Percentiles rank a stretch among this genome's conserved stretches.
These are phyloP conservation scores for Bolborhynchus lineola DNA, from an alignment of 2,113 vertebrate genomes.

Conservation along the genomic window DNA sequence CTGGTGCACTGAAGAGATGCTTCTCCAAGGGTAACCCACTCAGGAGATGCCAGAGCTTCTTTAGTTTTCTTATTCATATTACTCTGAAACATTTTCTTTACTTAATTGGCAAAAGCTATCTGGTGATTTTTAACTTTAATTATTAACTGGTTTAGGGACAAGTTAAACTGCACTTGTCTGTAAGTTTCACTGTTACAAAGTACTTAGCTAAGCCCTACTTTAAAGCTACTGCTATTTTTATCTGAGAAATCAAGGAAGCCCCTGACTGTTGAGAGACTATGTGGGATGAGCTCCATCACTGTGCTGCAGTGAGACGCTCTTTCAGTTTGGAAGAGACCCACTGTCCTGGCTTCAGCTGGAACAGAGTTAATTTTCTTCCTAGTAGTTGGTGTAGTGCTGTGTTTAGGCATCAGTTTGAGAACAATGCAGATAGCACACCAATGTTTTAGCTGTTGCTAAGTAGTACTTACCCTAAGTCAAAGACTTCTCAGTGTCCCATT, in stretches of 20 bases:
- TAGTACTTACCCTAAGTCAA: not conserved
- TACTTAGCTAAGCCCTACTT: not conserved
- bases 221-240: constrained; percentile 9
- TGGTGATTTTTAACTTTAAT: constrained; percentile 2
- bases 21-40: not conserved
- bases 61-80: not conserved
- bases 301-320: not conserved
- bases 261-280: not conserved
- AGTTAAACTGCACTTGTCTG: constrained; percentile 22
- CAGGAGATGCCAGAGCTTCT: not conserved
- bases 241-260: not conserved
- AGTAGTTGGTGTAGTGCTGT: not conserved
- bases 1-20: accelerated
- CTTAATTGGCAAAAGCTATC: not conserved
- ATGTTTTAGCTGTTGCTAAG: not conserved
- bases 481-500: not conserved
- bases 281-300: not conserved
- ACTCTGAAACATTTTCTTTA: not conserved
- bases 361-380: not conserved
- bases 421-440: not conserved
- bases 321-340: not conserved
- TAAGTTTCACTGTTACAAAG: constrained; percentile 30
- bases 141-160: constrained; percentile 13
- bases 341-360: not conserved
- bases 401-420: not conserved